These are phyloP conservation scores for Amblyraja radiata DNA, from an alignment of 2,797 vertebrate genomes.

Conservation along the genomic window DNA sequence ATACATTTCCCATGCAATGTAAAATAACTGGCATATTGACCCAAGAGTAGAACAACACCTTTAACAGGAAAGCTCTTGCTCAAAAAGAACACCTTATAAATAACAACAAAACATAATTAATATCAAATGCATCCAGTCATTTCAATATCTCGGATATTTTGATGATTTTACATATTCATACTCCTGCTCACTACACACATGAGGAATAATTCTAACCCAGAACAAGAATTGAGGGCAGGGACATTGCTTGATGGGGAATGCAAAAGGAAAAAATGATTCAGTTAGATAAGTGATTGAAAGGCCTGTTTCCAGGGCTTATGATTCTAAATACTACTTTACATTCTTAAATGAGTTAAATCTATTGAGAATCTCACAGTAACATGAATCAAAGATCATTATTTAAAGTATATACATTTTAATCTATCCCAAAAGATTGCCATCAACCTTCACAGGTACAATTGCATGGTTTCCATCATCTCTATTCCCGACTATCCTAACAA, in stretches of 20 bases:
- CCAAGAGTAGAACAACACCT: background rate
- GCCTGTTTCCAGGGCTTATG: too few species aligned
- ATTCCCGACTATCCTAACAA: background rate
- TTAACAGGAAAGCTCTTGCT: background rate
- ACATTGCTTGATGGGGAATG: too few species aligned
- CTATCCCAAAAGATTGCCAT: background rate
- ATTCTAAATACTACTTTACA: background rate
- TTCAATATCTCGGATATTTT: background rate
- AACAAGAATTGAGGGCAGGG: background rate
- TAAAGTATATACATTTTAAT: background rate
- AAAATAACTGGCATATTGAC: background rate
- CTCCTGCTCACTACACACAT: background rate
- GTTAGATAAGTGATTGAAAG: too few species aligned
- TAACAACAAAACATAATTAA: background rate
- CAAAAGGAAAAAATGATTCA: too few species aligned
- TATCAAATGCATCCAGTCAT: background rate
- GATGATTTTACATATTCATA: background rate
- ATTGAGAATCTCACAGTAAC: background rate
- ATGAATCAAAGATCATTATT: background rate
- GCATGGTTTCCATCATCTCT: background rate
- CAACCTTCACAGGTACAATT: background rate
- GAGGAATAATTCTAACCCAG: background rate
- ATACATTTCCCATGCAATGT: background rate
- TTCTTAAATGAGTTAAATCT: background rate
- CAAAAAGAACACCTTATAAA: background rate